phyloP scores from a whole-genome alignment of 1,140 invertebrate genomes.

The Arion vulgaris region DNA sequence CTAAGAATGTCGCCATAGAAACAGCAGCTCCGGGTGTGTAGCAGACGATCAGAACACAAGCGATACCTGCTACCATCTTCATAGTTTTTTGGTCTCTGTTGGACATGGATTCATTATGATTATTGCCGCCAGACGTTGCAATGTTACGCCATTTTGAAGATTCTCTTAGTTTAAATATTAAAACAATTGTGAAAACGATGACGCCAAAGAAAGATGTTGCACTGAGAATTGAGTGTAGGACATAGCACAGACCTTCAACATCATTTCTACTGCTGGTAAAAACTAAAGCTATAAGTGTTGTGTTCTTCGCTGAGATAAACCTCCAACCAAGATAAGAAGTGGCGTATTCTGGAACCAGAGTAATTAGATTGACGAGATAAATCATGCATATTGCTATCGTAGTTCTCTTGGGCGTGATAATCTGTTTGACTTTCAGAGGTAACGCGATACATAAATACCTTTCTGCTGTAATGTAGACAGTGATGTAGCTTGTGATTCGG shows the following conservation, averaged over 20 bases:
- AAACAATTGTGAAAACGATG: neutral
- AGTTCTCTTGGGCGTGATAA: neutral
- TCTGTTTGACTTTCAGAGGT: neutral
- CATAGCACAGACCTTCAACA: neutral
- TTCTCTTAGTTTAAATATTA: neutral
- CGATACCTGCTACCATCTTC: neutral
- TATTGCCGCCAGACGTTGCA: neutral
- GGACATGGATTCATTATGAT: neutral
- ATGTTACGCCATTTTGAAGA: neutral
- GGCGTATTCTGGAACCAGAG: slow-evolving; percentile 1
- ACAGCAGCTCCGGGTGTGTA: neutral
- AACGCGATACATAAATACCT: slow-evolving; percentile 8
- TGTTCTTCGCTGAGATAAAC: neutral
- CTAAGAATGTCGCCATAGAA: neutral
- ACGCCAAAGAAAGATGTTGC: neutral
- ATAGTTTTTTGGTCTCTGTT: neutral
- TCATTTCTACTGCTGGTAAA: neutral
- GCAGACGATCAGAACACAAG: neutral
- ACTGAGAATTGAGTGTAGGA: neutral
- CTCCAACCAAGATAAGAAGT: slow-evolving; percentile 7
- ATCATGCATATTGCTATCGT: neutral
- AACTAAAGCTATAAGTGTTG: neutral
- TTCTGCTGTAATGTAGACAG: slow-evolving; percentile 22
- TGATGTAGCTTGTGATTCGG: slow-evolving; percentile 17
- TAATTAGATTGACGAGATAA: neutral